Base-by-base conservation (phyloP, 2,888 invertebrate species). In the Limnephilus auricula region DNA sequence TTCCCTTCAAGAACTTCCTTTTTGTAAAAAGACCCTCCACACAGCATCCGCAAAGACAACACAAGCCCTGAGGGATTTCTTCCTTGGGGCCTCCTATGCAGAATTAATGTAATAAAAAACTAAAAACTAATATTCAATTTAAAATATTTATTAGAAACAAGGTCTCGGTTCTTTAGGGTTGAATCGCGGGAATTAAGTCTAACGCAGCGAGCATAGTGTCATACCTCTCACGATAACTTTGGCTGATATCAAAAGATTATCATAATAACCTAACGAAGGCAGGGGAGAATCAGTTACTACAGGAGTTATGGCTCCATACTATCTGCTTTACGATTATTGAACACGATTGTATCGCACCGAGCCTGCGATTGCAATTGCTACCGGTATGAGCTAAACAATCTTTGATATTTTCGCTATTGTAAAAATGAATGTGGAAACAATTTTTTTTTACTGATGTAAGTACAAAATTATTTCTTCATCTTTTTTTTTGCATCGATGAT, bases 281-380 rank as follows among this genome's bases (percentile, higher is more conserved):
- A 90, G 78, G 79, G 85, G 25, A 45, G 83, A 65, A 90, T 92
- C 90, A 83, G 91, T 89, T 78, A 91, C 34, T 34, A 31, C 32
- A 80, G 31, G 88, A 91, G 85, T 91, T 91, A 91, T 89, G 65
- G 92, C 89, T 30, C 37, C 40, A 30, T 32, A 6, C 32, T n/a
- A 79, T 25, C 85, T 37, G 83, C 89, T 92, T 92, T 92, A 92
- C 89, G 92, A 82, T 92, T 91, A 92, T 92, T 91, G 90, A 89
- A 30, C 32, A 82, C 85, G 92, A 92, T 92, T 79, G 32, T 90
- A 92, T 92, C 92, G 31, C 87, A 31, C 50, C 50, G 65, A 65
- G 50, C 87, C 65, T 87, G 87, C 87, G 65, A 65, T 32, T 87
- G 32, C 65, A 50, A 85, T 1, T 45, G 85, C 45, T 30, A 85